A percentile compares a stretch with the other conserved stretches of the same genome.
Evolutionary conservation across 1,140 invertebrate genomes (phyloP).

Genomic region (Camponotus floridanus): DNA sequence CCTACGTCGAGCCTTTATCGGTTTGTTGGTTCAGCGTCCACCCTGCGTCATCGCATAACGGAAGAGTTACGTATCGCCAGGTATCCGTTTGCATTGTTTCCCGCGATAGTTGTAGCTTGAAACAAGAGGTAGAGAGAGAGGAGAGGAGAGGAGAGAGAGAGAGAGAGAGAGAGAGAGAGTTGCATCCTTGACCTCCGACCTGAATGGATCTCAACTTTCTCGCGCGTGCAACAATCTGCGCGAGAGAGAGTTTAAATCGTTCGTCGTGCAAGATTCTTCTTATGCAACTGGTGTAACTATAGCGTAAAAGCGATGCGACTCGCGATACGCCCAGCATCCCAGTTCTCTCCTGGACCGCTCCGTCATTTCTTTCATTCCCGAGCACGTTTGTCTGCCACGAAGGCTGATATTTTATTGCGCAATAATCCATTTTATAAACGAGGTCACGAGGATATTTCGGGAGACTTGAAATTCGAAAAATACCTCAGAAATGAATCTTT

Average conservation of each 20-base stretch:
- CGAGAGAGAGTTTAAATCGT: slow-evolving; percentile 8
- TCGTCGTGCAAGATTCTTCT: slow-evolving; percentile 27
- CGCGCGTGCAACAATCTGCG: slow-evolving; percentile 28
- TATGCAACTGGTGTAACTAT: slow-evolving; percentile 25
- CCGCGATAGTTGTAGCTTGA: neutral
- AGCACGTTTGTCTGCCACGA: slow-evolving; percentile 3
- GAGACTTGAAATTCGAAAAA: neutral
- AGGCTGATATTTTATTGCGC: slow-evolving; percentile 6
- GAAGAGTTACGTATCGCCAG: slow-evolving; percentile 18
- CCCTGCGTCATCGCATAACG: slow-evolving; percentile 30
- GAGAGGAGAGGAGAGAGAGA: neutral
- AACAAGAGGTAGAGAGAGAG: neutral
- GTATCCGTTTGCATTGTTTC: slow-evolving; percentile 56
- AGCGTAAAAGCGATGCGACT: slow-evolving; percentile 23
- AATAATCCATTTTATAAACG: slow-evolving; percentile 8
- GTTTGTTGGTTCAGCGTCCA: slow-evolving; percentile 52
- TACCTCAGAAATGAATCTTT: neutral
- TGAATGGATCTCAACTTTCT: slow-evolving; percentile 56
- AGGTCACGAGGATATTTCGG: neutral
- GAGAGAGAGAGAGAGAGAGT: neutral
- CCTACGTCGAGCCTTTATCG: slow-evolving; percentile 48
- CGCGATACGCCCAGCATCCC: slow-evolving; percentile 32
- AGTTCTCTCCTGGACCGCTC: slow-evolving; percentile 13
- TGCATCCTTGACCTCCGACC: slow-evolving; percentile 51
- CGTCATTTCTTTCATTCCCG: slow-evolving; percentile 30